Evolutionary conservation across 1,140 invertebrate species (phyloP), one percentile per base, ranked within the genome.

Genomic region (Hyposmocoma kahamanoa): DNA sequence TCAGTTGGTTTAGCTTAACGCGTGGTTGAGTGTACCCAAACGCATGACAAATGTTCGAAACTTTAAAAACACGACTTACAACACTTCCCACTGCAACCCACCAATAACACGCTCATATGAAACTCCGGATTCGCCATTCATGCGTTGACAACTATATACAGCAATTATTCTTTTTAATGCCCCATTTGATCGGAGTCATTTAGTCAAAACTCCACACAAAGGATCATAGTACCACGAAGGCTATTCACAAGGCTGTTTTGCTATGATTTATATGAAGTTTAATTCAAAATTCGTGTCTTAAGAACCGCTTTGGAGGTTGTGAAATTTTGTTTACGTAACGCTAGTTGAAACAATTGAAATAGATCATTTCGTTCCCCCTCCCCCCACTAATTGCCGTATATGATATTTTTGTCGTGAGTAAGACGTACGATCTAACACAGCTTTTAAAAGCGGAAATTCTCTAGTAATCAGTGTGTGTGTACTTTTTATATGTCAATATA

Each of bases 91-190:
- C 24, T 18, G 5, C 18, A 17, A 21, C 41, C 13, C 32, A 38
- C 44, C n/a, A n/a, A 18, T 38, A 59, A 55, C 56, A 34, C 58
- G 69, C 53, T 64, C 59, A 66, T 67, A 59, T 58, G 44, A 50
- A 59, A 56, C 51, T 59, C 24, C 34, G 55, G 55, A 72, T 74
- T 72, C 60, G 56, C 66, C 57, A 79, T 82, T 77, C 75, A 75
- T 54, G 22, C 52, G 47, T 44, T 72, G 70, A 79, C 76, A 75
- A 62, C 67, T 77, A 67, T 75, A 72, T 74, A 78, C 52, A 62
- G 71, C 54, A 66, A 80, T 83, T 72, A 71, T 63, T 83, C 75
- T 79, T 83, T 72, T 72, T 83, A 80, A 83, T 80, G 73, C 63
- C 54, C 62, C 62, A 77, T 77, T 81, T 83, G 73, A 83, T 78